Conservation (phyloP, 2,113 vertebrate genomes). For the Tragelaphus scriptus region DNA sequence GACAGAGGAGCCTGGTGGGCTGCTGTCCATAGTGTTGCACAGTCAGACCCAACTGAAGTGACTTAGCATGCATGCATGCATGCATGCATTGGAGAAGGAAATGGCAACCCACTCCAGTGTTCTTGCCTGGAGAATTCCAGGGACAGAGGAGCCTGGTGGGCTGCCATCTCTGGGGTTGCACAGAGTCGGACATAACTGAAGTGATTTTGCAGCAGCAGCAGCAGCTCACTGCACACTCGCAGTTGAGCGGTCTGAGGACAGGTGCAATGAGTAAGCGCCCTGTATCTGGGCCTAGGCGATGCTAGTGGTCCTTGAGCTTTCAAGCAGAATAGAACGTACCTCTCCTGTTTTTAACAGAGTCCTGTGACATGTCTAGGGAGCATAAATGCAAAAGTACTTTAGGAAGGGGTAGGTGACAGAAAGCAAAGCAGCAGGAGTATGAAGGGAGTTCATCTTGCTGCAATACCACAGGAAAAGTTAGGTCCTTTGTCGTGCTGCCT, state of each 20-base stretch:
- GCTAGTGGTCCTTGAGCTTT: background rate
- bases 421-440: background rate
- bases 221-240: background rate
- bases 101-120: no score
- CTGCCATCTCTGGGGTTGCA: no score
- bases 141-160: no score
- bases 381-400: background rate
- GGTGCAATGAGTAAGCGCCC: background rate
- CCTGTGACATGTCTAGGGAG: background rate
- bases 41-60: accelerated
- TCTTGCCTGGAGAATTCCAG: no score
- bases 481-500: background rate
- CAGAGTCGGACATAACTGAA: accelerated
- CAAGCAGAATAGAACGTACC: background rate
- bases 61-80: background rate
- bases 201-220: background rate
- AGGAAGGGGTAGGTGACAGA: background rate
- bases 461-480: background rate
- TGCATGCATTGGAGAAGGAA: background rate
- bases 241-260: background rate
- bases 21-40: background rate
- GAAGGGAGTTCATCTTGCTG: background rate
- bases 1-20: background rate
- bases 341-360: background rate
- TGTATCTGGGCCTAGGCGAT: background rate